Base-by-base conservation (phyloP, 2,888 invertebrate genomes). In the Adela reaumurella region DNA sequence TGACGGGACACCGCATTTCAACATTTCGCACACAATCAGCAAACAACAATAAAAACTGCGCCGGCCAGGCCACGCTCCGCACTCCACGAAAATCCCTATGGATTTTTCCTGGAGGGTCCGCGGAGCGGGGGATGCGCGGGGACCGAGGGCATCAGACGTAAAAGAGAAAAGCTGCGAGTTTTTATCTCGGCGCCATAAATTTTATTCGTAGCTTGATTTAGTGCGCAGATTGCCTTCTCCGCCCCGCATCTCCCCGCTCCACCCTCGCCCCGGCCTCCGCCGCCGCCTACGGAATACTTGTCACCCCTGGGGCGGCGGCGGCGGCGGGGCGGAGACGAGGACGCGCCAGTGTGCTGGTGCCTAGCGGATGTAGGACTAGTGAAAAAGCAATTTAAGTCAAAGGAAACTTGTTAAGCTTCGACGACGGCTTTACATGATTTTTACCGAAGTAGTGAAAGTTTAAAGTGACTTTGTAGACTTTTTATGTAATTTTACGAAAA, bases 151-250 rank as follows among this genome's bases (percentile, higher is more conserved):
- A 35, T 35, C 35, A 35, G 35, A 77, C 77, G 77, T 78, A 79
- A 79, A 80, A 80, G 80, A 81, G 80, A 80, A 81, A 80, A 81
- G 80, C 80, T 81, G 78, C 80, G 80, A 80, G 80, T 81, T 81
- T 81, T 81, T 81, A 81, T 81, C 80, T 81, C 78, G 78, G 76
- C 76, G 74, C 80, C 80, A 80, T 80, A 80, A 80, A 80, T 80
- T 80, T 80, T 80, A 80, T 80, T 80, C 80, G 80, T 74, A 80
- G 76, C 80, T 80, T 80, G 80, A 80, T 80, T 80, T 80, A 80
- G 79, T 79, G 80, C 78, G 70, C 77, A 80, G 80, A 81, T 81
- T 78, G 77, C 76, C 76, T 74, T 74, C 64, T 70, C 64, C 69
- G 57, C 61, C 55, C 59, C 65, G 56, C 65, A 56, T 63, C 57